Percentiles rank a stretch among this genome's conserved stretches.
These are phyloP conservation scores for Netelia fuscicornis DNA, from an alignment of 2,888 invertebrate genomes.

Conservation along the genomic window DNA sequence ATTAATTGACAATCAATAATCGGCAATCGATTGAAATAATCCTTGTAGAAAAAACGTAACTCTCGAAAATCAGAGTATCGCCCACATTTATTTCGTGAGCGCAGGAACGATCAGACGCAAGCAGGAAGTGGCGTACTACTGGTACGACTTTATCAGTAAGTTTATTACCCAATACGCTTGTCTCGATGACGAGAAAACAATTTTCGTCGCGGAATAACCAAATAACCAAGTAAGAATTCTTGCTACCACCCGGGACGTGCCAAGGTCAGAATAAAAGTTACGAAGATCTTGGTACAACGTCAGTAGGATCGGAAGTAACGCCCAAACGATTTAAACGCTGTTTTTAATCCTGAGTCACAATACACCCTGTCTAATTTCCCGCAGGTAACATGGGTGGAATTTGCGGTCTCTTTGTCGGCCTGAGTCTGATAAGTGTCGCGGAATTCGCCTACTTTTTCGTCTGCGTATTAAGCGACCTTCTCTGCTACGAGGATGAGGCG, in stretches of 20 bases:
- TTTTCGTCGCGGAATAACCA: slow-evolving; percentile 9
- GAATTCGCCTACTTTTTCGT: slow-evolving; percentile 88
- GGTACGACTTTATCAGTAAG: slow-evolving; percentile 84
- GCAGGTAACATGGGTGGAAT: slow-evolving; percentile 89
- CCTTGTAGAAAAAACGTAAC: slow-evolving; percentile 73
- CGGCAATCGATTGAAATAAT: not conserved
- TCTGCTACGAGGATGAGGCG: no score
- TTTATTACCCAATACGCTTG: slow-evolving; percentile 47
- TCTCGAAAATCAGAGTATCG: slow-evolving; percentile 75
- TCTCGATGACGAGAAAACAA: not conserved
- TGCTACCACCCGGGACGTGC: no score
- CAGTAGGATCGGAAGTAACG: not conserved
- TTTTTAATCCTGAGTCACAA: slow-evolving; percentile 2
- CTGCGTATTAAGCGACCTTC: slow-evolving; percentile 82
- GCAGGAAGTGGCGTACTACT: slow-evolving; percentile 80
- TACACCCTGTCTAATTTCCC: slow-evolving; percentile 70
- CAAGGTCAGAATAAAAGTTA: no score
- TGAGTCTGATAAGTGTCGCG: slow-evolving; percentile 87
- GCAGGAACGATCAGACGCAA: slow-evolving; percentile 77
- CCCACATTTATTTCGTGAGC: slow-evolving; percentile 80
- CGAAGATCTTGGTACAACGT: no score
- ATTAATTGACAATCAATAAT: no score
- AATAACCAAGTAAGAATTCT: not conserved
- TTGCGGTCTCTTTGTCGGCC: slow-evolving; percentile 88
- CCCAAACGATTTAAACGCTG: not conserved